Evolutionary conservation across 1,140 invertebrate species (phyloP), one percentile per base, ranked within the genome.

Genomic region (Parapsyche elsis): DNA sequence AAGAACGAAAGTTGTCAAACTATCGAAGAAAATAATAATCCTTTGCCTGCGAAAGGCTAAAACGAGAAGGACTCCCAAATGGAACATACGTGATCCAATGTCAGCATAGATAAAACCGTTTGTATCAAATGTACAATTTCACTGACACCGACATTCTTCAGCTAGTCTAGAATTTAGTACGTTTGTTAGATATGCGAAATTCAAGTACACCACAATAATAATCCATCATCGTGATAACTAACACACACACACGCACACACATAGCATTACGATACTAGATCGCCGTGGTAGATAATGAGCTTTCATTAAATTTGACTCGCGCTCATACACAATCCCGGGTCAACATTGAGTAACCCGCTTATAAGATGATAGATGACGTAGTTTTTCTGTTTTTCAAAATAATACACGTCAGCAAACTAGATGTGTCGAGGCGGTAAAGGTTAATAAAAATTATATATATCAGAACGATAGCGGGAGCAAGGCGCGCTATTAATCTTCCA

Each of bases 401-500:
- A 61, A 61, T 61, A 61, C 10, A 74, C 38, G 71, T 74, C 71
- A 45, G 38, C 46, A 14, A 44, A 74, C 71, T 24, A 44, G 30
- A 38, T 23, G 67, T 71, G 74, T 30, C 46, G 74, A 76, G 53
- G 57, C 57, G 53, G 38, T 16, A 67, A 67, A 49, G 44, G 71
- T 73, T 73, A 73, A 73, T 73, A 73, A 46, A 73, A 46, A 46
- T 10, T 38, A 73, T 46, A 73, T 49, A 73, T 49, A 73, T 30
- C 64, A 67, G 46, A 75, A n/a, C 21, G 49, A 57, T 75, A 75
- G 57, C 24, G 21, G 24, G 5, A 57, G 45, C 24, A 5, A 14
- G 73, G 73, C 71, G n/a, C n/a, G 44, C 57, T 77, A 77, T 77
- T n/a, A 77, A 77, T 77, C 75, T 77, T 77, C 75, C 59, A 77